Percentiles rank a stretch among this genome's conserved stretches.
These are phyloP conservation scores for Spisula solida DNA, from an alignment of 2,888 invertebrate species.

Conservation along the genomic window DNA sequence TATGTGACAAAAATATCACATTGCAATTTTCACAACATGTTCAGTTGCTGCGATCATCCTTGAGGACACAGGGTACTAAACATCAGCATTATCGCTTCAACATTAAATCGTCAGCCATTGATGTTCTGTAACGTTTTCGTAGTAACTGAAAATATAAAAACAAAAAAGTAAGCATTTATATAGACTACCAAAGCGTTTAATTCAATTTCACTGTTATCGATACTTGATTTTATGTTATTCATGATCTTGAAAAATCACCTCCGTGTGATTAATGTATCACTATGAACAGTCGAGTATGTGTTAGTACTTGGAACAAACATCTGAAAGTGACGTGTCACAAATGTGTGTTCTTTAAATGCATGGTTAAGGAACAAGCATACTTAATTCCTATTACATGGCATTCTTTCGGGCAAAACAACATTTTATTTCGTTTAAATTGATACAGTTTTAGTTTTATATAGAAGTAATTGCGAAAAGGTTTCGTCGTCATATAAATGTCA, in stretches of 20 bases:
- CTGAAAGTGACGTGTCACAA: too few species aligned
- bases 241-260: neutral
- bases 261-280: too few species aligned
- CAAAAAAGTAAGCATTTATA: neutral
- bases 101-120: conserved; percentile 26
- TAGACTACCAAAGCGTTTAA: neutral
- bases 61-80: neutral
- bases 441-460: too few species aligned
- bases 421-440: too few species aligned
- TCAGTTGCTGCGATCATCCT: neutral
- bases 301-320: too few species aligned
- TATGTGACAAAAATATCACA: neutral
- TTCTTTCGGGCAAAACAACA: too few species aligned
- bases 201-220: neutral
- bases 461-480: too few species aligned
- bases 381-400: too few species aligned
- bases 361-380: too few species aligned
- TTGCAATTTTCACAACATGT: neutral
- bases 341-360: too few species aligned
- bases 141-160: conserved; percentile 50
- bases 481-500: too few species aligned
- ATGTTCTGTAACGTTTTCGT: conserved; percentile 23
- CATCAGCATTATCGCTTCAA: conserved; percentile 26
- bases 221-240: neutral
- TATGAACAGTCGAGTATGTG: too few species aligned